Base-by-base conservation (phyloP, 2,797 vertebrate species). In the Periparus ater region DNA sequence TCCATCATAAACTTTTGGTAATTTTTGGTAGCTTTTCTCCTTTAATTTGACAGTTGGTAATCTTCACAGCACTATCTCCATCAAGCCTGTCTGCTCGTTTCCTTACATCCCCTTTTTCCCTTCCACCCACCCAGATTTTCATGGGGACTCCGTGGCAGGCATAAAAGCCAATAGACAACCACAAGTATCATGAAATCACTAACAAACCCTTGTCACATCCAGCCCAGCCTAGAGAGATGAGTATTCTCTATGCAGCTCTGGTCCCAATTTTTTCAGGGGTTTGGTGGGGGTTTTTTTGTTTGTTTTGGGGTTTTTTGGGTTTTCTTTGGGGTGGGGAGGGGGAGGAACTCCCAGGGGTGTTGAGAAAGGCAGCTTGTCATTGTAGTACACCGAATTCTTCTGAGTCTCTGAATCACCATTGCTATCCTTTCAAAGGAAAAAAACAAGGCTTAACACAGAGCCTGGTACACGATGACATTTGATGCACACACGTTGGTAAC, bases 291-390 rank as follows among this genome's bases (percentile, higher is more conserved):
- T 34, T 23, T 13, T 13, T 12, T 11, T 13, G 3, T 9, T 22
- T 36, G 17, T 7, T 38, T 16, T 50, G 18, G 27, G 14, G 32
- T 13, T 45, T 36, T 20, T 55, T 57, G 11, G 29, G 13, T 3
- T 9, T 23, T 29, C 32, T 10, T 40, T 8, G 9, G 6, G 17
- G 10, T 9, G 15, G 7, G 16, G 10, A 2, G 4, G 11, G 2
- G 11, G 20, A 17, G 12, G 14, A 55, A 23, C 21, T 79, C 55
- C 36, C 34, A 60, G 21, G 29, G 13, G 22, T 79, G 48, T 80
- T 22, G 60, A 88, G 76, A 76, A 91, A 78, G 13, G 34, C 63
- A 79, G 17, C 22, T 32, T 81, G 58, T 58, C 73, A 68, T 23
- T 51, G 58, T 50, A 92, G 72, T 6, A 85, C 26, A n/a, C 19